Evolutionary conservation across 2,113 vertebrate species (phyloP).

Genomic region (Mesembrinibis cayennensis): DNA sequence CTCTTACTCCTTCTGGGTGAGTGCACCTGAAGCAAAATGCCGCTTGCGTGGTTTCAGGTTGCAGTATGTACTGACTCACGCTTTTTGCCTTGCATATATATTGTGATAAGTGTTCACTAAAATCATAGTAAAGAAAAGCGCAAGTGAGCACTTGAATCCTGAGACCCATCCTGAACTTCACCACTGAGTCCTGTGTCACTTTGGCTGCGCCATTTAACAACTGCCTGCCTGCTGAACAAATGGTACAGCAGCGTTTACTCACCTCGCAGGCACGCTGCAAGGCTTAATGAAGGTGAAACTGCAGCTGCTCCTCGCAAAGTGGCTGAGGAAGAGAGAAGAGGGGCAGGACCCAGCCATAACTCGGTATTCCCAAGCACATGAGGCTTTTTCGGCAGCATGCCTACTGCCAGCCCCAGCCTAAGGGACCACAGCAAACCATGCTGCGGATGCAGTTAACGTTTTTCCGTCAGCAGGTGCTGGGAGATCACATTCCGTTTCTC

Average conservation of each 20-base stretch:
- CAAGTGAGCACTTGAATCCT: background rate
- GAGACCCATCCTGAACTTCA: background rate
- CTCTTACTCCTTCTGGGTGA: slow-evolving; percentile 1
- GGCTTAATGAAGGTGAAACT: background rate
- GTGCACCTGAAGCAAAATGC: background rate
- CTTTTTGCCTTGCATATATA: background rate
- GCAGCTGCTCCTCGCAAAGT: background rate
- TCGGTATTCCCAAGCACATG: background rate
- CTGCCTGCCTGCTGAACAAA: background rate
- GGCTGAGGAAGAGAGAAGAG: background rate
- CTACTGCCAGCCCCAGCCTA: background rate
- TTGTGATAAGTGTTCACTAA: background rate
- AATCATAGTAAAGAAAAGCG: background rate
- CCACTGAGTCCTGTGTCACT: accelerated
- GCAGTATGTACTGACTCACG: background rate
- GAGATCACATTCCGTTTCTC: background rate
- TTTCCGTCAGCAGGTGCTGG: background rate
- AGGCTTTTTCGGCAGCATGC: background rate
- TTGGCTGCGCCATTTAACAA: background rate
- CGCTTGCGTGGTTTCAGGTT: background rate
- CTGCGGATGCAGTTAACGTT: background rate
- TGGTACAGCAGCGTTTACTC: background rate
- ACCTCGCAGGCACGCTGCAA: accelerated
- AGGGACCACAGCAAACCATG: accelerated
- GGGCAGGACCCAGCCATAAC: background rate